Evolutionary conservation across 2,113 vertebrate genomes (phyloP).

Genomic region (Peucedramus taeniatus): DNA sequence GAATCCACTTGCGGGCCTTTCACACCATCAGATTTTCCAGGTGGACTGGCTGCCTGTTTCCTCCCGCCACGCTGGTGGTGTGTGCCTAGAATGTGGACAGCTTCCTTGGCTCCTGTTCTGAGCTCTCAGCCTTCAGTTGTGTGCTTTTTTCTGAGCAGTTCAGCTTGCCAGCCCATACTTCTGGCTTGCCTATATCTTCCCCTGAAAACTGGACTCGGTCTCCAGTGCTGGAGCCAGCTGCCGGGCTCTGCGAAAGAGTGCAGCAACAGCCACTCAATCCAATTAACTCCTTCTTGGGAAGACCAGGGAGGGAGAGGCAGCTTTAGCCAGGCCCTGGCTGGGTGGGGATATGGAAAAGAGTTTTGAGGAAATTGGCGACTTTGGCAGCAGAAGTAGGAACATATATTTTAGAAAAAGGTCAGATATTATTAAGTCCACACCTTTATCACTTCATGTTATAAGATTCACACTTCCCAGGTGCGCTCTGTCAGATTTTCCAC

Average conservation of each 20-base stretch:
- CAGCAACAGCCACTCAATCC: neutral
- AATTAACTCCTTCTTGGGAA: slow-evolving; percentile 2
- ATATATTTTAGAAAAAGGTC: neutral
- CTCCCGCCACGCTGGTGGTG: neutral
- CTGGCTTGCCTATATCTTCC: slow-evolving; percentile 39
- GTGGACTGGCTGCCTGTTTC: neutral
- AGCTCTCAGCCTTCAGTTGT: neutral
- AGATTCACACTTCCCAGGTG: neutral
- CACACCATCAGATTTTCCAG: neutral
- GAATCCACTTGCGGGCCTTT: neutral
- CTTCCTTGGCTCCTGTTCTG: slow-evolving; percentile 10
- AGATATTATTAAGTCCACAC: neutral
- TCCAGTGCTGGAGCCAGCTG: slow-evolving; percentile 9
- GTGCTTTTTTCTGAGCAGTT: neutral
- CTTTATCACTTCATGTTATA: neutral
- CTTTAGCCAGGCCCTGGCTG: neutral
- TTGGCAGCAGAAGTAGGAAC: neutral
- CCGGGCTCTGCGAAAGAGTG: neutral
- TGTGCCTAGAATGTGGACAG: slow-evolving; percentile 38
- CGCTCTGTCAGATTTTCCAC: neutral
- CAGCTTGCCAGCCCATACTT: slow-evolving; percentile 46
- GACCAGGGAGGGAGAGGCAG: neutral
- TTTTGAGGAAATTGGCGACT: neutral
- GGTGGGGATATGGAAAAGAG: neutral
- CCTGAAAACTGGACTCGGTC: slow-evolving; percentile 10